Evolutionary conservation across 1,140 invertebrate genomes (phyloP).

Genomic region (Ridgeia piscesae): DNA sequence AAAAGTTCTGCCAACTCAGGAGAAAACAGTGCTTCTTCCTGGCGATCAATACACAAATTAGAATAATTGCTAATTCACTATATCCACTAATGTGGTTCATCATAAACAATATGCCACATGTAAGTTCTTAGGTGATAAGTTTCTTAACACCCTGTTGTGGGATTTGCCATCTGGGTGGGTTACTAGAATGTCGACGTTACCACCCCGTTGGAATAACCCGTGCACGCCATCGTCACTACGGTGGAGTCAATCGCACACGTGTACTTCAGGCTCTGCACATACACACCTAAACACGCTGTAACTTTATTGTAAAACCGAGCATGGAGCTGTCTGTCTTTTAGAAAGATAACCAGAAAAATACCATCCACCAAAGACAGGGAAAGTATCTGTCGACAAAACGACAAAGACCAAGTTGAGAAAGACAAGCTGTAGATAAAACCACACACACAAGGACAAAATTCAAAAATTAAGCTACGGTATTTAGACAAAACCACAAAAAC

Average conservation of each 20-base stretch:
- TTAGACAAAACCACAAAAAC: too few species aligned
- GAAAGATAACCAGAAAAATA: too few species aligned
- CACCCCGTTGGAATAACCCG: slow-evolving; percentile 63
- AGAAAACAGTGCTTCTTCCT: not conserved
- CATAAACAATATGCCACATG: slow-evolving; percentile 35
- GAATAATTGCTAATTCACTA: not conserved
- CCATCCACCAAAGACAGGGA: too few species aligned
- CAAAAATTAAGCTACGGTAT: too few species aligned
- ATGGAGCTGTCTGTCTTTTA: not conserved
- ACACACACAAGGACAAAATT: too few species aligned
- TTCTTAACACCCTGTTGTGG: slow-evolving; percentile 51
- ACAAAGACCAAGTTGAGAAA: too few species aligned
- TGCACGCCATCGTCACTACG: slow-evolving; percentile 57
- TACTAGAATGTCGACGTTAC: slow-evolving; percentile 64
- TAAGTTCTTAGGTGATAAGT: slow-evolving; percentile 47
- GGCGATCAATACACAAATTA: not conserved
- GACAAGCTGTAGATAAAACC: too few species aligned
- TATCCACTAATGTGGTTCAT: not conserved
- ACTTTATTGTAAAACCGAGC: too few species aligned
- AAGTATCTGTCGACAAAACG: too few species aligned
- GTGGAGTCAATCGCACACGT: slow-evolving; percentile 47
- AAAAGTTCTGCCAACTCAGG: too few species aligned
- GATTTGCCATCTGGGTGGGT: slow-evolving; percentile 60
- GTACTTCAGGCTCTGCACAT: slow-evolving; percentile 34
- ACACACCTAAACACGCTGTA: slow-evolving; percentile 38